Conservation (phyloP, 2,888 invertebrate species). For the Cerastis leucographa region DNA sequence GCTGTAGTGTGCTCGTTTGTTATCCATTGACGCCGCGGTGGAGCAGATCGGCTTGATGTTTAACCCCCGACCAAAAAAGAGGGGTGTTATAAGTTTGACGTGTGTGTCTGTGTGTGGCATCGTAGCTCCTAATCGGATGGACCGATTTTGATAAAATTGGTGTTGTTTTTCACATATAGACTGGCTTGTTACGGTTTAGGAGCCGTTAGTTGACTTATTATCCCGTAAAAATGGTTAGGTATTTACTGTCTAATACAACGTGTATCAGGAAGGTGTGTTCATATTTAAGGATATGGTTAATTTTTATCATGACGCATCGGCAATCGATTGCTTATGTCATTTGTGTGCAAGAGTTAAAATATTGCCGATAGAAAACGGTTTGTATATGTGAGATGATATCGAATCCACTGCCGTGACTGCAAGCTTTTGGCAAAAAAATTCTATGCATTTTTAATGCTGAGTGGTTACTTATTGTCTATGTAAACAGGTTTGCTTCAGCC, state of each 20-base stretch:
- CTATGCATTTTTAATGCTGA: background rate
- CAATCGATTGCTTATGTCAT: background rate
- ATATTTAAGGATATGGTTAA: background rate
- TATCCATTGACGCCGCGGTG: background rate
- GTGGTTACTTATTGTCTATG: background rate
- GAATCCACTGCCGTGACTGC: background rate
- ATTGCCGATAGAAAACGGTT: background rate
- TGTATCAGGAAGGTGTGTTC: background rate
- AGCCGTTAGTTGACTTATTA: background rate
- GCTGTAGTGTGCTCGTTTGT: background rate
- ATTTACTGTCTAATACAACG: background rate
- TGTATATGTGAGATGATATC: background rate
- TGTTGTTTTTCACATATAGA: background rate
- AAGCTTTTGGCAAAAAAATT: background rate
- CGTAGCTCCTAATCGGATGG: too few species aligned
- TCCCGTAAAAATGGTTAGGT: background rate
- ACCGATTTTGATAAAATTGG: too few species aligned
- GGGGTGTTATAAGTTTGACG: too few species aligned
- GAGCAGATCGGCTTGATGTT: background rate
- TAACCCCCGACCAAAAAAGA: too few species aligned
- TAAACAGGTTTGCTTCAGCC: conserved; percentile 94
- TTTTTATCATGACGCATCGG: background rate
- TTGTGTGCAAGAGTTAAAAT: background rate
- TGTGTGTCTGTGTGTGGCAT: too few species aligned
- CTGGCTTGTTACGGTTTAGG: background rate